Conservation (phyloP, 2,888 invertebrate species). For the Plusia festucae region DNA sequence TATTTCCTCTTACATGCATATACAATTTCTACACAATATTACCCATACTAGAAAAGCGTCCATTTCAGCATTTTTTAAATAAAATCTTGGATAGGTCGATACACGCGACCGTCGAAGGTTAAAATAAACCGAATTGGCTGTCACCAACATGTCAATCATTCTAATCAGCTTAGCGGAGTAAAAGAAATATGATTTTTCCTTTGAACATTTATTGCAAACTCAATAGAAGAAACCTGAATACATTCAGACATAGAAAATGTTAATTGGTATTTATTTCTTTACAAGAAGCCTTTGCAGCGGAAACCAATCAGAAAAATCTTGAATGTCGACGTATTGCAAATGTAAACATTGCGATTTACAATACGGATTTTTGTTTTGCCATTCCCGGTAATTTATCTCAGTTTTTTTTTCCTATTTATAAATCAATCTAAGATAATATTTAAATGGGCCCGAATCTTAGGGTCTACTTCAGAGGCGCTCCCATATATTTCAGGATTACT, state of each 20-base stretch:
- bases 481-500: no score
- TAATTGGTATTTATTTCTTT: neutral
- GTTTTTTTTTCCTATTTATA: no score
- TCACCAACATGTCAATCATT: neutral
- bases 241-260: neutral
- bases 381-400: no score
- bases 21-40: neutral
- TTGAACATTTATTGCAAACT: neutral
- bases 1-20: no score
- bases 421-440: no score
- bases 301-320: neutral
- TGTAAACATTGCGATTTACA: no score
- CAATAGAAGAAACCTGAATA: neutral
- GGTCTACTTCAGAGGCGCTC: no score
- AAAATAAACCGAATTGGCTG: constrained; percentile 4
- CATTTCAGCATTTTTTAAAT: neutral
- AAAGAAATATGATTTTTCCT: constrained; percentile 4
- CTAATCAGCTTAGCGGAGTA: neutral
- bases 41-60: neutral
- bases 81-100: neutral
- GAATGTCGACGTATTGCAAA: no score
- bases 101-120: neutral
- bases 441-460: no score
- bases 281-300: no score
- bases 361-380: no score